Percentiles rank a stretch among this genome's conserved stretches.
Conservation (phyloP, 2,797 vertebrate species). For the Tiaroga cobitis region DNA sequence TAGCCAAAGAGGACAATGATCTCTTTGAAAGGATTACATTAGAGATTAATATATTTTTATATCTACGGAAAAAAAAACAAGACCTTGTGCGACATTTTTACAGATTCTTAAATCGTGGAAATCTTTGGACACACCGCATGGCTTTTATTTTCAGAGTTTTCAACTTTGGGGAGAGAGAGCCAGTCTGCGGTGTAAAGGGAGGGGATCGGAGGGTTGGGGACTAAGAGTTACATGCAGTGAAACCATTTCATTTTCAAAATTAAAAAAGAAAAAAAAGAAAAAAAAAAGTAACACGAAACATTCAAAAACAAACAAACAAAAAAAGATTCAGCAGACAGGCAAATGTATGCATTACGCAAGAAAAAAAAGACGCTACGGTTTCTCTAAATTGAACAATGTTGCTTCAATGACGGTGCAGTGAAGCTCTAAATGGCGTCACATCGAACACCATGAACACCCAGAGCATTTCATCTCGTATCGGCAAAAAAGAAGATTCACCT, state of each 20-base stretch:
- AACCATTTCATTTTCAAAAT: conserved; percentile 63
- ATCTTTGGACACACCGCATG: conserved; percentile 85
- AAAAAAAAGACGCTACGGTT: conserved; percentile 63
- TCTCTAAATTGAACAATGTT: conserved; percentile 76
- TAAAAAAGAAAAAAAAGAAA: conserved; percentile 68
- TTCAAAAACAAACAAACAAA: conserved; percentile 41
- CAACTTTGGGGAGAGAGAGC: conserved; percentile 77
- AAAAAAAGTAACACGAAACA: conserved; percentile 54
- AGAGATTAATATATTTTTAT: conserved; percentile 97
- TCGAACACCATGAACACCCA: conserved; percentile 71
- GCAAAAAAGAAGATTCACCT: conserved; percentile 18
- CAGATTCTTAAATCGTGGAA: conserved; percentile 93
- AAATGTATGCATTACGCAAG: conserved; percentile 59
- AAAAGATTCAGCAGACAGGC: conserved; percentile 58
- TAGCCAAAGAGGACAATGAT: conserved; percentile 86
- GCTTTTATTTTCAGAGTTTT: conserved; percentile 84
- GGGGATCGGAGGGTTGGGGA: conserved; percentile 77
- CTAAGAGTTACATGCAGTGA: conserved; percentile 74
- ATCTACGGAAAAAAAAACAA: conserved; percentile 83
- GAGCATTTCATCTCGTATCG: conserved; percentile 58
- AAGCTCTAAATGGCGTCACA: conserved; percentile 71
- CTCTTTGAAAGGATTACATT: conserved; percentile 90
- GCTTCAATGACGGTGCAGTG: conserved; percentile 75
- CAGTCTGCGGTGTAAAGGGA: conserved; percentile 77
- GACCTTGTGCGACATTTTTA: conserved; percentile 96